Evolutionary conservation across 2,888 invertebrate species (phyloP).

Genomic region (Epinotia ramella): DNA sequence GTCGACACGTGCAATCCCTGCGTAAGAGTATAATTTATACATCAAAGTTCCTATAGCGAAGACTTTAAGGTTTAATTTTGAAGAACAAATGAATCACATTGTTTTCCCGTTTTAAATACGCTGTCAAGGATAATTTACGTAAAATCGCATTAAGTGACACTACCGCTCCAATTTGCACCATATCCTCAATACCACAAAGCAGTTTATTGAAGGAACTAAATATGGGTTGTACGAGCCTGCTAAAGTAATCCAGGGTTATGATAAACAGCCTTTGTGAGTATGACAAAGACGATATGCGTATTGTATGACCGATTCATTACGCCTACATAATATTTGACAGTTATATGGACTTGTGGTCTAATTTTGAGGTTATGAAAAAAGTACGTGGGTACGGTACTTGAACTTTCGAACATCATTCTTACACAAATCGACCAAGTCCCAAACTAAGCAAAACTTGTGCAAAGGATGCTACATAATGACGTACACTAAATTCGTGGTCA

Average conservation of each 20-base stretch:
- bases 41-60: slow-evolving; percentile 7
- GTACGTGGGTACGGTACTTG: not conserved
- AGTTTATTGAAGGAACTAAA: not conserved
- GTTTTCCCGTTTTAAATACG: slow-evolving; percentile 36
- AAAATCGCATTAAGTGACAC: not conserved
- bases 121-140: slow-evolving; percentile 1
- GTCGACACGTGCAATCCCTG: slow-evolving; percentile 28
- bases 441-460: no score
- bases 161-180: not conserved
- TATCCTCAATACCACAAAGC: not conserved
- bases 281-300: slow-evolving; percentile 36
- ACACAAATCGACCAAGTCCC: not conserved
- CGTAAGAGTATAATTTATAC: not conserved
- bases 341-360: slow-evolving; percentile 34
- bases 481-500: no score
- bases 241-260: slow-evolving; percentile 22
- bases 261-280: slow-evolving; percentile 43
- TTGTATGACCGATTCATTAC: slow-evolving; percentile 32
- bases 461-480: no score
- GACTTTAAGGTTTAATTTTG: slow-evolving; percentile 11
- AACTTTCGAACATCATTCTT: not conserved
- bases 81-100: slow-evolving; percentile 38
- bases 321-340: slow-evolving; percentile 36
- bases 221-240: slow-evolving; percentile 1
- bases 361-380: slow-evolving; percentile 30